These are phyloP conservation scores for Agelastica alni DNA, from an alignment of 2,888 invertebrate species.

Conservation along the genomic window DNA sequence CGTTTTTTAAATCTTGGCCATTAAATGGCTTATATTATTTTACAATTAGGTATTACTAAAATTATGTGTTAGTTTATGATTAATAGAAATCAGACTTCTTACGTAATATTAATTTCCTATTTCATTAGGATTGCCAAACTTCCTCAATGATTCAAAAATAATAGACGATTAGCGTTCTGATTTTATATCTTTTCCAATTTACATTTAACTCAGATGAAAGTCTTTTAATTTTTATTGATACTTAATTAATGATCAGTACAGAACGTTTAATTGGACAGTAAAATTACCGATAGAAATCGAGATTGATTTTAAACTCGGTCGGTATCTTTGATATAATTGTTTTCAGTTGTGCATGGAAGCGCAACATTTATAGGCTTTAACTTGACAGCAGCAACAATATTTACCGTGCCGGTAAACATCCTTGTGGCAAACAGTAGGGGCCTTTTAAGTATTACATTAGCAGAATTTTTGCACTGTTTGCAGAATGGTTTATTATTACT, in stretches of 20 bases:
- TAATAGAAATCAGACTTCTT: neutral
- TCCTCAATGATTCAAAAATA: neutral
- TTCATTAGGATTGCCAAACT: conserved; percentile 3
- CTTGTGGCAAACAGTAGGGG: no score
- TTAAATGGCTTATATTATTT: neutral
- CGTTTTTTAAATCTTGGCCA: neutral
- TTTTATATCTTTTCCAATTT: neutral
- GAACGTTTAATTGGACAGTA: neutral
- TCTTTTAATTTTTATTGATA: neutral
- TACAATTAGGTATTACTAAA: neutral
- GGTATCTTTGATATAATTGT: no score
- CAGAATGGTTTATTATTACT: no score
- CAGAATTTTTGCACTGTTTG: no score
- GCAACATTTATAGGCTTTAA: no score
- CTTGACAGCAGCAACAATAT: no score
- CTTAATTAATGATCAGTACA: neutral
- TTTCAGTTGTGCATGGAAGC: no score
- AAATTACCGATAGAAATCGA: neutral
- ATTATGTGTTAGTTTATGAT: neutral
- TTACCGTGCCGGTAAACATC: no score
- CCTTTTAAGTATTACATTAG: no score
- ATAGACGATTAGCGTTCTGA: neutral
- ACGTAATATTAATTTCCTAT: neutral
- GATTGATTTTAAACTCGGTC: neutral
- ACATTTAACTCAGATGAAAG: conserved; percentile 1